Base-by-base conservation (phyloP, 2,888 invertebrate genomes). In the Lithophane socia region DNA sequence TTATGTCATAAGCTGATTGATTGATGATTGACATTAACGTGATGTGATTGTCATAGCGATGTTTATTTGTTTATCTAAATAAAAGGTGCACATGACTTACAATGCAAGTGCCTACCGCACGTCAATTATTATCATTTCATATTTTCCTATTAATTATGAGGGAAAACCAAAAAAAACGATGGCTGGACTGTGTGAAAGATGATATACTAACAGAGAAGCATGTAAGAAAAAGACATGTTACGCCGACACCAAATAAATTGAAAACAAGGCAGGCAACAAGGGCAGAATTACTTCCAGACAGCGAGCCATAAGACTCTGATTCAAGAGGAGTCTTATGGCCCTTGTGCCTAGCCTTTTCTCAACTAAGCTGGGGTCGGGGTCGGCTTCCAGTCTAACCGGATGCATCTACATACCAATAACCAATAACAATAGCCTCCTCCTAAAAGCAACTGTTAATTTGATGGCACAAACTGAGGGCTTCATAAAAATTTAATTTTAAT, bases 31-130 rank as follows among this genome's bases (percentile, higher is more conserved):
- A 9, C 49, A 42, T n/a, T 29, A 5, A 42, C 16, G 29, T 75
- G 61, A 67, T 29, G 18, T 78, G 79, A 60, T 42, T 76, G n/a
- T 13, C 37, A 78, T 52, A 49, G 42, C 16, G 42, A 75, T 74
- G n/a, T 47, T 21, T 8, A 24, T 42, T 21, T 49, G 47, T 73
- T 60, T 74, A 56, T 24, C 13, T 67, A 42, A 24, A 5, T 18
- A 13, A 24, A 24, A 37, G 8, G 47, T n/a, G 29, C 1, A 49
- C n/a, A 37, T 54, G 9, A 18, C 52, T 61, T 56, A 24, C 8
- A 1, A 56, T 47, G 18, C n/a, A 47, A 18, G 4, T 63, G 21
- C 52, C 9, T 52, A 54, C 3, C 56, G 12, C 24, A 58, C 37
- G 21, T 47, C 18, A n/a, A 13, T 29, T 18, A 49, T 42, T 16